These are phyloP conservation scores for Lytechinus pictus DNA, from an alignment of 35 echinoderm and acorn worm genomes.

Conservation along the genomic window DNA sequence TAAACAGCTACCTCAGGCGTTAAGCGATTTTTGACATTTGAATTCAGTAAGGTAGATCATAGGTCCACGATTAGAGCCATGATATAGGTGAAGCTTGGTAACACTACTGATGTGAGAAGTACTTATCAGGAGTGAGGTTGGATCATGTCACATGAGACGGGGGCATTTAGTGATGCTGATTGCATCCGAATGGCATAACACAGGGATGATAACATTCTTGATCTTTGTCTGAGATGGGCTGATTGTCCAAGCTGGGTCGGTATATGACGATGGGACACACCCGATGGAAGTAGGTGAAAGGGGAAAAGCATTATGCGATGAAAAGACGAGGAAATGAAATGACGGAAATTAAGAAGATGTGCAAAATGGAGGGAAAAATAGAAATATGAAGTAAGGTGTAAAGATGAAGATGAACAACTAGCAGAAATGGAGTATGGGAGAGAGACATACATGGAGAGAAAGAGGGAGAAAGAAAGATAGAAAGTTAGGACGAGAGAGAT, in stretches of 20 bases:
- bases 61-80: no score
- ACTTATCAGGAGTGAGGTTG: not conserved
- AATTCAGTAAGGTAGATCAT: not conserved
- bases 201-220: not conserved
- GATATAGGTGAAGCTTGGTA: not conserved
- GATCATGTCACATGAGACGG: not conserved
- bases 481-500: not conserved
- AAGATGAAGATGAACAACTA: not conserved
- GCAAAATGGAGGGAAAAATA: not conserved
- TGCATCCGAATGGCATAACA: not conserved
- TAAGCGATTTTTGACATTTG: not conserved
- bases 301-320: not conserved
- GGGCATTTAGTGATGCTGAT: not conserved
- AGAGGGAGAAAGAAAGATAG: not conserved
- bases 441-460: not conserved
- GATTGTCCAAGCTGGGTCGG: not conserved
- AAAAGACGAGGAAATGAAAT: not conserved
- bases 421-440: not conserved
- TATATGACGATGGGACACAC: not conserved
- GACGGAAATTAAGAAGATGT: not conserved
- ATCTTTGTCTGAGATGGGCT: not conserved
- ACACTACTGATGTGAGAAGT: not conserved
- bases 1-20: not conserved
- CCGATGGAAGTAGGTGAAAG: not conserved
- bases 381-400: no score